These are phyloP conservation scores for Lacerta bilineata DNA, from an alignment of 2,797 vertebrate species.

Conservation along the genomic window DNA sequence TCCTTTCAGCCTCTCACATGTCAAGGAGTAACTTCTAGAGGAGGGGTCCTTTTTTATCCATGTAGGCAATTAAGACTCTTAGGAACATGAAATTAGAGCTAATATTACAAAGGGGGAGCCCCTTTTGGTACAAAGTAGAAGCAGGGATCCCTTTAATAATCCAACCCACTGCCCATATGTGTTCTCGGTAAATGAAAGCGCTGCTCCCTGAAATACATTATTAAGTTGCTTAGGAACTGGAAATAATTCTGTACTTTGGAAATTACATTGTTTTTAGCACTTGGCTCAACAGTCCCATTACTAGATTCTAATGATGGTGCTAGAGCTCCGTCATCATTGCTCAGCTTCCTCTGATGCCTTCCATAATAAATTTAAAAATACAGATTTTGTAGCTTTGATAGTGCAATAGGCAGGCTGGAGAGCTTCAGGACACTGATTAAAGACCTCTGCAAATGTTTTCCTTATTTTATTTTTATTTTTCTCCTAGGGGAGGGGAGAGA, in stretches of 20 bases:
- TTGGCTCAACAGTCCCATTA: not conserved
- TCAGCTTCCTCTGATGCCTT: not conserved
- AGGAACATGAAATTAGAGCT: too few relatives aligned
- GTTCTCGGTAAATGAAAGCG: not conserved
- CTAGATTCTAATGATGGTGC: conserved; percentile 29
- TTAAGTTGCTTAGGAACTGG: conserved; percentile 18
- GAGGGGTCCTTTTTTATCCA: too few relatives aligned
- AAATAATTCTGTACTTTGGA: conserved; percentile 18
- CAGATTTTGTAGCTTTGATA: not conserved
- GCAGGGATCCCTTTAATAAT: not conserved
- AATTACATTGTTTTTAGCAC: conserved; percentile 36
- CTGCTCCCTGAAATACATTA: conserved; percentile 16
- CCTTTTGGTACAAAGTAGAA: not conserved
- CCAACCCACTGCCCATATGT: not conserved
- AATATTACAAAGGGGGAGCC: not conserved
- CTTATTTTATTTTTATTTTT: too few relatives aligned
- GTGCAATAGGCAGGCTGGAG: not conserved
- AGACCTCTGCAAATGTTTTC: too few relatives aligned
- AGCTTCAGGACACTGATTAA: not conserved
- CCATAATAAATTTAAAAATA: conserved; percentile 17
- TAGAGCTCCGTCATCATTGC: not conserved
- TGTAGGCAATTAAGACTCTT: too few relatives aligned
- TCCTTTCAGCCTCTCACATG: too few relatives aligned
- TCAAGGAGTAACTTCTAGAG: too few relatives aligned
- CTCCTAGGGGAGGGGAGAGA: too few relatives aligned